These are phyloP conservation scores for Alethe diademata DNA, from an alignment of 2,113 vertebrate genomes.

Conservation along the genomic window DNA sequence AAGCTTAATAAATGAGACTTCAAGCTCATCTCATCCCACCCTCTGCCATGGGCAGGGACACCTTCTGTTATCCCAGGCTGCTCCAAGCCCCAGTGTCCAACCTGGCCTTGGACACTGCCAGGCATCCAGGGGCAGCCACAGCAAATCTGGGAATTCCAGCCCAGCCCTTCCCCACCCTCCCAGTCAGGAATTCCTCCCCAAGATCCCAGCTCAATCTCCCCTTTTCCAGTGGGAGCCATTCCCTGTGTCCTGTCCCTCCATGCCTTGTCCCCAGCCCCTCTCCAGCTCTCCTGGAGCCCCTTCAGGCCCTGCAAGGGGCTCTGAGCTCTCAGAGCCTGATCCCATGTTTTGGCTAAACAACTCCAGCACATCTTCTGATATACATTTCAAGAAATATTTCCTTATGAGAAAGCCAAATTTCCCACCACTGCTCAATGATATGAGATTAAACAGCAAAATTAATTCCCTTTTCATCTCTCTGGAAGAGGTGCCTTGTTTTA, in stretches of 20 bases:
- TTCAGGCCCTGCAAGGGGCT: not conserved
- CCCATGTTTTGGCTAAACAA: not conserved
- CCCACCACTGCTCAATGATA: not conserved
- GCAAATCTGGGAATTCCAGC: not conserved
- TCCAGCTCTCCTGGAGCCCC: not conserved
- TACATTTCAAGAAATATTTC: not conserved
- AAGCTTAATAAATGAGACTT: too few species aligned
- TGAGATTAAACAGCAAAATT: not conserved
- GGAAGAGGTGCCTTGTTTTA: not conserved
- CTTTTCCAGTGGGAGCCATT: not conserved
- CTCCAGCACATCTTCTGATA: not conserved
- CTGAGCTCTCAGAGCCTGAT: not conserved
- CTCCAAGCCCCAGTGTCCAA: fast-evolving
- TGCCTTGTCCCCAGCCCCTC: not conserved
- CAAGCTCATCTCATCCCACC: not conserved
- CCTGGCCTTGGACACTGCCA: not conserved
- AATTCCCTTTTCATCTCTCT: not conserved
- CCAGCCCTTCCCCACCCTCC: not conserved
- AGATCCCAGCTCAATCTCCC: too few species aligned
- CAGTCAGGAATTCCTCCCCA: not conserved
- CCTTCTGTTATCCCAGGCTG: fast-evolving
- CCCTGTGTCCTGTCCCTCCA: not conserved
- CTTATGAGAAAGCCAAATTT: not conserved
- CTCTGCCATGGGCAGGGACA: not conserved
- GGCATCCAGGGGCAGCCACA: not conserved